Conservation (phyloP, 2,113 vertebrate species). For the Rhabdomys dilectus region DNA sequence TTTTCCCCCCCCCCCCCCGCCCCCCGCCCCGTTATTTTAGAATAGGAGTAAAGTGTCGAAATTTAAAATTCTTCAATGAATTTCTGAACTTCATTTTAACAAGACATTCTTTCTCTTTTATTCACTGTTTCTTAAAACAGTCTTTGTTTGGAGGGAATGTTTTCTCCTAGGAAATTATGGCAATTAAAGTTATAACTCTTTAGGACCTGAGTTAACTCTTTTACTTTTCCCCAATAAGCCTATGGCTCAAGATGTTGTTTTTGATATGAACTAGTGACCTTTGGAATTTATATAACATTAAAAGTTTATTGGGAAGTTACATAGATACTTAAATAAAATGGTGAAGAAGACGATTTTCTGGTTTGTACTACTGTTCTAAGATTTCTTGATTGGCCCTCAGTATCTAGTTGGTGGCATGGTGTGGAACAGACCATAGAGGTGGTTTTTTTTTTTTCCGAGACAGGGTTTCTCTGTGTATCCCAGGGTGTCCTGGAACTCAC, state of each 20-base stretch:
- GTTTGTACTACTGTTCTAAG: not conserved
- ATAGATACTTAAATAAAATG: constrained; percentile 12
- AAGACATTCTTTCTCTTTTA: not conserved
- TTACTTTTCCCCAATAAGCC: not conserved
- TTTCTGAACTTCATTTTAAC: constrained; percentile 54
- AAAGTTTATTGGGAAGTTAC: constrained; percentile 41
- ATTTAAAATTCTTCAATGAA: constrained; percentile 34
- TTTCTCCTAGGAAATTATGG: not conserved
- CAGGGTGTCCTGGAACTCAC: too few species aligned
- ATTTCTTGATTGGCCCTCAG: constrained; percentile 7
- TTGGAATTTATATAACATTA: constrained; percentile 56
- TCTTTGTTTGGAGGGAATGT: not conserved
- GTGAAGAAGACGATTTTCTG: constrained; percentile 32
- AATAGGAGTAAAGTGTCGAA: constrained; percentile 51
- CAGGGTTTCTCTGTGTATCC: too few species aligned
- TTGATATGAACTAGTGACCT: constrained; percentile 48
- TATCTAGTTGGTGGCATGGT: not conserved
- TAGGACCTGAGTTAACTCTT: constrained; percentile 25
- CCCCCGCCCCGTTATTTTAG: constrained; percentile 48
- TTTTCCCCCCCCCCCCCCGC: too few species aligned
- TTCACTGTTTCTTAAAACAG: not conserved
- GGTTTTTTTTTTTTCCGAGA: too few species aligned
- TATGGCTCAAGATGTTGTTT: constrained; percentile 34
- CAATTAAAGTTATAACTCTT: not conserved
- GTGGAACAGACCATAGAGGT: not conserved